phyloP scores from a whole-genome alignment of 35 echinoderm and acorn worm species.

The Holothuria glaberrima region DNA sequence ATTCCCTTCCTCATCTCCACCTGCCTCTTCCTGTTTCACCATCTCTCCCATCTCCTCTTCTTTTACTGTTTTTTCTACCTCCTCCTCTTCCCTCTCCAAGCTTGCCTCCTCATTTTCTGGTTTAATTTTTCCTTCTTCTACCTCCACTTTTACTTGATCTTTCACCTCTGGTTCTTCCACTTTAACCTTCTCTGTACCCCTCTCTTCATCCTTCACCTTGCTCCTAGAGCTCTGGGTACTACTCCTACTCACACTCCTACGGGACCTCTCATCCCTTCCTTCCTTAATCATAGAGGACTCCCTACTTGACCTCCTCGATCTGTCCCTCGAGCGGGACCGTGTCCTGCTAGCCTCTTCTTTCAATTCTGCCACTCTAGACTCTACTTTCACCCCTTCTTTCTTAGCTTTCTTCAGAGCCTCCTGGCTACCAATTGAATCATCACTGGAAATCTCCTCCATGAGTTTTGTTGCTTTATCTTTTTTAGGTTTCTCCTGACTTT shows the following conservation, averaged over 20 bases:
- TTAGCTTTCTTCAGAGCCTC: background rate
- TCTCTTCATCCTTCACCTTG: background rate
- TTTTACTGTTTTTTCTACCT: background rate
- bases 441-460: constrained; percentile 56
- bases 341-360: constrained; percentile 22
- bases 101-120: background rate
- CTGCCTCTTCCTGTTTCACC: background rate
- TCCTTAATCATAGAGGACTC: constrained; percentile 10
- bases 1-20: constrained; percentile 33
- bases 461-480: constrained; percentile 14
- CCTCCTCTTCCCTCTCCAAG: background rate
- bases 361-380: constrained; percentile 19
- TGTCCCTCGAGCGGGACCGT: constrained; percentile 38
- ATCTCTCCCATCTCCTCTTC: constrained; percentile 9
- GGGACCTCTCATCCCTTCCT: background rate
- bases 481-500: background rate
- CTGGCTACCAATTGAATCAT: constrained; percentile 57
- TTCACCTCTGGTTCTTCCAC: constrained; percentile 7
- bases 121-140: background rate
- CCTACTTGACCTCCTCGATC: constrained; percentile 10
- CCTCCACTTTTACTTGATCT: background rate
- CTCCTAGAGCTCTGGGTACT: constrained; percentile 7
- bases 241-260: constrained; percentile 18
- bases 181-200: background rate
- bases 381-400: background rate